Conservation (phyloP, 2,888 invertebrate species). For the Hypolimnas misippus region DNA sequence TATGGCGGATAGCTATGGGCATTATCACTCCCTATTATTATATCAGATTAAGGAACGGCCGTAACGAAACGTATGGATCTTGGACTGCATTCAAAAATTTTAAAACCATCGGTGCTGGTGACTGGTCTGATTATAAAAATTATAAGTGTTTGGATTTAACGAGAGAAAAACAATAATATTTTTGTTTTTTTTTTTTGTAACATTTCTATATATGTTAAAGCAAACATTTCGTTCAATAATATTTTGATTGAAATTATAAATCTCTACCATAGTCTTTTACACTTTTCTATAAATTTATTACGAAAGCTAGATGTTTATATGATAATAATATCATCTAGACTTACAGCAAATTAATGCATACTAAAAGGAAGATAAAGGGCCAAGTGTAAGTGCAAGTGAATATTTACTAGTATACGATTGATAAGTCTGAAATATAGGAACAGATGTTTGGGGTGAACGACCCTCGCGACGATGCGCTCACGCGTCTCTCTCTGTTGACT, state of each 20-base stretch:
- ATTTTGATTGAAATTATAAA: no score
- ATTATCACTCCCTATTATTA: constrained; percentile 68
- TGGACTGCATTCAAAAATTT: constrained; percentile 32
- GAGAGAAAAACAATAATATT: background rate
- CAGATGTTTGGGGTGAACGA: constrained; percentile 80
- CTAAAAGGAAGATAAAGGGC: constrained; percentile 53
- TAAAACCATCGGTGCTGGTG: constrained; percentile 20
- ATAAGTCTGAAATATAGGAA: constrained; percentile 76
- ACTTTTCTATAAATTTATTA: background rate
- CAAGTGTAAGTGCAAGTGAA: constrained; percentile 47
- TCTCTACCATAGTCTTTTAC: background rate
- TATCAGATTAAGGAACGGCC: constrained; percentile 53
- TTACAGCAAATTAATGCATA: constrained; percentile 44
- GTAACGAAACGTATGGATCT: constrained; percentile 42
- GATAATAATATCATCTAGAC: constrained; percentile 30
- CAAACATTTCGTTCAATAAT: no score
- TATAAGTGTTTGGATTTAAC: background rate
- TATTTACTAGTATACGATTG: constrained; percentile 59
- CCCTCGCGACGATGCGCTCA: constrained; percentile 57
- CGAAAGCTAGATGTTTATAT: constrained; percentile 26
- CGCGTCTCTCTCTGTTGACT: constrained; percentile 57
- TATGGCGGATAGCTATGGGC: constrained; percentile 70
- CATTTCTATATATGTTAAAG: no score
- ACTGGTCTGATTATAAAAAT: background rate
- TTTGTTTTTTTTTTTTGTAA: constrained; percentile 1